Conservation (phyloP, 2,888 invertebrate species). For the Uropetala carovei region DNA sequence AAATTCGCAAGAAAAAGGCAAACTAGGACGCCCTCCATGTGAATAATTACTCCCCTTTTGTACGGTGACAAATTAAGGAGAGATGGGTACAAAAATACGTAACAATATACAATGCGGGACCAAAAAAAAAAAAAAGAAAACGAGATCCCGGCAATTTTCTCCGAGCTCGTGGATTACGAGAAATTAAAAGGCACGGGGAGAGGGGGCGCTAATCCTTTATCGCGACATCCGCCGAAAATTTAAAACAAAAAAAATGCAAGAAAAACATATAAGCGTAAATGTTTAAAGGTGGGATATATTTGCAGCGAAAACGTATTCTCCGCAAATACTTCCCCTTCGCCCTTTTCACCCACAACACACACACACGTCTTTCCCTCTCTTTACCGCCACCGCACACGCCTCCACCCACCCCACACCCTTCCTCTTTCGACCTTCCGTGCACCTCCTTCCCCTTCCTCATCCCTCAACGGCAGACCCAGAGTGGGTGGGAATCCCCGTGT, state of each 20-base stretch:
- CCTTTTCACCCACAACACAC: constrained; percentile 3
- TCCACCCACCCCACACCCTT: background rate
- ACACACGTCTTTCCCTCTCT: background rate
- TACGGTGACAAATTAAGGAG: constrained; percentile 10
- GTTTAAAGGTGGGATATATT: constrained; percentile 40
- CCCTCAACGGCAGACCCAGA: constrained; percentile 12
- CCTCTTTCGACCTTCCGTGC: background rate
- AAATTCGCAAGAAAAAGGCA: background rate
- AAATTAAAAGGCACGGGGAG: constrained; percentile 48
- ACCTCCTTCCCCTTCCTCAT: background rate
- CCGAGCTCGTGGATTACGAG: constrained; percentile 30
- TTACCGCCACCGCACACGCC: background rate
- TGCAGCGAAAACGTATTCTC: background rate
- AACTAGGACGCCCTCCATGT: background rate
- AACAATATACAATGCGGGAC: background rate
- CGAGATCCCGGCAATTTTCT: background rate
- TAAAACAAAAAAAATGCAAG: constrained; percentile 7
- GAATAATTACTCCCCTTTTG: constrained; percentile 48
- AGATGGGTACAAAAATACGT: background rate
- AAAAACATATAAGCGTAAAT: constrained; percentile 3
- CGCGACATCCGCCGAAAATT: constrained; percentile 24
- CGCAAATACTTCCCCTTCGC: background rate
- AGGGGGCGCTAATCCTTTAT: constrained; percentile 23
- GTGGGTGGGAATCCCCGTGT: constrained; percentile 58
- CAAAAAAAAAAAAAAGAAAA: background rate